phyloP scores from a whole-genome alignment of 2,113 vertebrate species.

The Aegithalos caudatus region DNA sequence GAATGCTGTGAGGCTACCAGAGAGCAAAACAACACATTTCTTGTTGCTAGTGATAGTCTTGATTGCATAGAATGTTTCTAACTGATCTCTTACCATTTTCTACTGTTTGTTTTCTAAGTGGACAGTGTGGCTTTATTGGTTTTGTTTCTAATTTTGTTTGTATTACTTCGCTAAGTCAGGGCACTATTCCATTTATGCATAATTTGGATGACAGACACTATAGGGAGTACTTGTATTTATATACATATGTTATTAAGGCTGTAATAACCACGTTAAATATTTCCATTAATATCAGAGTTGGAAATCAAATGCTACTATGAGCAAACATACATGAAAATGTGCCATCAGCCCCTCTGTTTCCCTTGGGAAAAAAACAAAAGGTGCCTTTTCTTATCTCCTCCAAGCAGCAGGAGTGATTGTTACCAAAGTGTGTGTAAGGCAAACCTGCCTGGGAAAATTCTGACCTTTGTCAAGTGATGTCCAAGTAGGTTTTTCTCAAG shows the following conservation, averaged over 20 bases:
- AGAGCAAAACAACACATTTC: background rate
- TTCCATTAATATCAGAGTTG: background rate
- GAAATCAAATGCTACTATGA: background rate
- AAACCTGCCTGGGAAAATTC: background rate
- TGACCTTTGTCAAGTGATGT: background rate
- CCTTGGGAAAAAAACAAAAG: background rate
- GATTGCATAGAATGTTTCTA: background rate
- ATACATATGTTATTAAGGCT: background rate
- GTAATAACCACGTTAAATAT: background rate
- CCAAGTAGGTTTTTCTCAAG: background rate
- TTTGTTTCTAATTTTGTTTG: slow-evolving; percentile 4
- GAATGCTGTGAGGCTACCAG: background rate
- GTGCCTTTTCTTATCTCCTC: background rate
- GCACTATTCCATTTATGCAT: background rate
- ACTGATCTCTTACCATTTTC: background rate
- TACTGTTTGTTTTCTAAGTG: background rate
- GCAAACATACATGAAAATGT: background rate
- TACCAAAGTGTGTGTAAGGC: background rate
- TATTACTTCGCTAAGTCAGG: background rate
- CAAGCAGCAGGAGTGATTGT: background rate
- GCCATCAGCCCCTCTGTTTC: background rate
- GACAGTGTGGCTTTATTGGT: background rate
- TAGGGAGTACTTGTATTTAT: background rate
- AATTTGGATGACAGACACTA: background rate
- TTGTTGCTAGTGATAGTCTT: background rate